phyloP scores from a whole-genome alignment of 2,797 vertebrate genomes.

The Ibycter americanus region DNA sequence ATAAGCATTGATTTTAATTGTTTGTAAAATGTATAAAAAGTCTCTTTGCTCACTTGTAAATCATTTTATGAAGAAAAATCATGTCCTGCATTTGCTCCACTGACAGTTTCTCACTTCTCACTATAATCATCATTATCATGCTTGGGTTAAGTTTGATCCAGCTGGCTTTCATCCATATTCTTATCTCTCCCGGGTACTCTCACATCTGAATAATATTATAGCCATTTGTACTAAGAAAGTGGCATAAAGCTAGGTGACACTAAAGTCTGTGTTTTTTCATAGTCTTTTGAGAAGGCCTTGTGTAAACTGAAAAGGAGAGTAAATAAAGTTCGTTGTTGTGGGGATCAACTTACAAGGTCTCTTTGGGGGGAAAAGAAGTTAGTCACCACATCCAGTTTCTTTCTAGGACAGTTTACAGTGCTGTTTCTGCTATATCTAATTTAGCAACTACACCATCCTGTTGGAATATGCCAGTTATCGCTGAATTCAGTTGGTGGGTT shows the following conservation, averaged over 20 bases:
- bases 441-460: not conserved
- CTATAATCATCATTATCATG: not conserved
- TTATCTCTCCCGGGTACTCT: not conserved
- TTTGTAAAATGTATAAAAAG: not conserved
- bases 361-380: not conserved
- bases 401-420: not conserved
- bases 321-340: not conserved
- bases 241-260: not conserved
- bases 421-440: not conserved
- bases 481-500: not conserved
- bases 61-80: not conserved
- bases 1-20: not conserved
- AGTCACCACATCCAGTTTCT: not conserved
- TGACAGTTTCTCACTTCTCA: not conserved
- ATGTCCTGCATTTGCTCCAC: not conserved
- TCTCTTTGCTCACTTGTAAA: not conserved
- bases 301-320: not conserved
- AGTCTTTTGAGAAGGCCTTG: not conserved
- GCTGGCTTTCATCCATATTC: not conserved
- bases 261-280: not conserved
- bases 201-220: not conserved
- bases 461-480: not conserved
- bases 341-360: not conserved
- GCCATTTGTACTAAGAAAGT: not conserved
- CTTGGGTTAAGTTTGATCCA: not conserved